phyloP scores from a whole-genome alignment of 1,140 invertebrate genomes.

The Pachypeltis micranthus region DNA sequence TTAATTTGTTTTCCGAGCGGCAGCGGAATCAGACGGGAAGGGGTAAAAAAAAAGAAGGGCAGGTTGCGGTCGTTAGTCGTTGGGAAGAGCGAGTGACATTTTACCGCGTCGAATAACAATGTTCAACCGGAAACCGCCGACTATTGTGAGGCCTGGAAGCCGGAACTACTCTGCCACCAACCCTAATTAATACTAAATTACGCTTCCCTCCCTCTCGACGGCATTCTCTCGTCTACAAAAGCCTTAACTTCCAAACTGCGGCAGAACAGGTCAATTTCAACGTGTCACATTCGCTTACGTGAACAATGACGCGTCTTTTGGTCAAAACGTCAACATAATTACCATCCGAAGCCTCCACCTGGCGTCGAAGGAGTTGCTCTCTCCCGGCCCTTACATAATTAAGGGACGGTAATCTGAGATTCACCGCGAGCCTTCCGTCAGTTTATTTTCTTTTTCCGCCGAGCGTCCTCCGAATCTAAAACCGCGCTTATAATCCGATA shows the following conservation, averaged over 20 bases:
- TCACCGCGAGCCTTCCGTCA: too few relatives aligned
- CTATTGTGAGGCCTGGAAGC: neutral
- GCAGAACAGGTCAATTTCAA: slow-evolving; percentile 4
- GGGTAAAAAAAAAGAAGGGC: neutral
- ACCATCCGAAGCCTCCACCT: too few relatives aligned
- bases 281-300: neutral
- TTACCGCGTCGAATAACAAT: neutral
- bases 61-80: slow-evolving; percentile 3
- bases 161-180: slow-evolving; percentile 1
- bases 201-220: neutral
- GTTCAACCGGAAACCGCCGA: slow-evolving; percentile 6
- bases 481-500: too few relatives aligned
- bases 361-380: too few relatives aligned
- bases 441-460: too few relatives aligned
- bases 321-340: too few relatives aligned
- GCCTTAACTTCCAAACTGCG: neutral
- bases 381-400: too few relatives aligned
- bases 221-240: neutral
- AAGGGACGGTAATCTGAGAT: too few relatives aligned
- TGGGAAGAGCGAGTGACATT: slow-evolving; percentile 3
- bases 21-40: neutral
- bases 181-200: slow-evolving; percentile 10
- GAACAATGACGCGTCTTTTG: neutral
- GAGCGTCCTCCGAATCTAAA: too few relatives aligned
- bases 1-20: neutral